Base-by-base conservation (phyloP, 2,797 vertebrate genomes). In the Chloroceryle inda region DNA sequence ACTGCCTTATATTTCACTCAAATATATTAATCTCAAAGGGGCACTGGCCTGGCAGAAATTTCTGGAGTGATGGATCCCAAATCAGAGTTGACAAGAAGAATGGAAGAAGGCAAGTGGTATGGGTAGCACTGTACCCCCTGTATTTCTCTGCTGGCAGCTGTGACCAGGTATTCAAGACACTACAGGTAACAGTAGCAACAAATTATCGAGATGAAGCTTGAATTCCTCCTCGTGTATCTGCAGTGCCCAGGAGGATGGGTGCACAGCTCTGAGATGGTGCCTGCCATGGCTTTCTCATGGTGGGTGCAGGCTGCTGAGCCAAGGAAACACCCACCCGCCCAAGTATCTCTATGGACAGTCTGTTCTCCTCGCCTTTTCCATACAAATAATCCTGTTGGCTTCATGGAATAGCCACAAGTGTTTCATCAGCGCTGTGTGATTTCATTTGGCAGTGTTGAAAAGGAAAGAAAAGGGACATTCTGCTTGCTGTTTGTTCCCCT, bases 221-320 rank as follows among this genome's bases (percentile, higher is more conserved):
- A 50, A 37, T 33, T 63, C 16, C 29, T 45, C 37, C 59, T 49
- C 1, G 1, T 11, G 37, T 52, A 33, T 19, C 44, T 0, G 0
- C n/a, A 47, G 38, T 26, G 26, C 31, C 21, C 1, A 1, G 44
- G 31, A 72, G 55, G 35, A 35, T 0, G 0, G 5, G 8, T 9
- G 15, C 1, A 0, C 38, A 35, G 61, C n/a, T 47, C 37, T 17
- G 13, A 53, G 38, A 22, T 17, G 15, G 17, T 42, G 37, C 35
- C 33, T 23, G 33, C 35, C 24, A 31, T 10, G 11, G 20, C 9
- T 55, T 61, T 20, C 20, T 53, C 24, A 5, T 3, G 27, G 14
- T 6, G 5, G 17, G n/a, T 23, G 24, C 22, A 22, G 18, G 35
- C 17, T 71, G 45, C 44, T 37, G 35, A 78, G 21, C 11, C 33